Evolutionary conservation across 2,888 invertebrate species (phyloP), one percentile per base, ranked within the genome.

Genomic region (Dynastes hyllus): DNA sequence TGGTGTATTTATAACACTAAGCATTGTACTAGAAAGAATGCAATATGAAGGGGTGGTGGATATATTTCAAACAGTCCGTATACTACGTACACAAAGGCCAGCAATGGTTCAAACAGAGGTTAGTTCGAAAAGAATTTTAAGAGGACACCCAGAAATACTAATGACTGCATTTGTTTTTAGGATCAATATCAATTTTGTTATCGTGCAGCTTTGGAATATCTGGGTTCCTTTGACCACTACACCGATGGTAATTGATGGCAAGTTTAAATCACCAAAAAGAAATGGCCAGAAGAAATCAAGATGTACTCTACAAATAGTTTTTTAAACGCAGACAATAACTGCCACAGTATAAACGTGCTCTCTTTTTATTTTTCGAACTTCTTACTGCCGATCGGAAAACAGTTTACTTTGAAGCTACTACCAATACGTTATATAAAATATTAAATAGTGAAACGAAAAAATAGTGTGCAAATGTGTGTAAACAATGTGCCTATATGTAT

Each of bases 111-210:
- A 99, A 90, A 98, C 99, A 84, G 98, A 98, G 95, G 98, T 98
- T 89, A 87, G 87, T 83, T 71, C 76, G 40, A 16, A 13, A 67
- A 0, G 2, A 29, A 66, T 45, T 37, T 37, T 5, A 37, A 5
- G 16, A 27, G 67, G 1, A 63, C 16, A 53, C 32, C 16, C 2
- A 71, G 16, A 58, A n/a, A 13, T 11, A 37, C 37, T 66, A 78
- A 55, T 13, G 69, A 45, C 22, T 66, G 22, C 45, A 32, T 61
- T 45, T 75, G 29, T 61, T 79, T 70, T 51, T 66, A 97, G 97
- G 98, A 99, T 91, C 99, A 99, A 91, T 99, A 99, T 91, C 98
- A 99, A 90, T 99, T 99, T 92, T 98, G 99, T 91, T 99, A 99
- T 91, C 95, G 98, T 86, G 98, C 99, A 81, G 98, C 98, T 85